Percentiles rank a stretch among this genome's conserved stretches.
Conservation (phyloP, 2,888 invertebrate genomes). For the Bugulina stolonifera region DNA sequence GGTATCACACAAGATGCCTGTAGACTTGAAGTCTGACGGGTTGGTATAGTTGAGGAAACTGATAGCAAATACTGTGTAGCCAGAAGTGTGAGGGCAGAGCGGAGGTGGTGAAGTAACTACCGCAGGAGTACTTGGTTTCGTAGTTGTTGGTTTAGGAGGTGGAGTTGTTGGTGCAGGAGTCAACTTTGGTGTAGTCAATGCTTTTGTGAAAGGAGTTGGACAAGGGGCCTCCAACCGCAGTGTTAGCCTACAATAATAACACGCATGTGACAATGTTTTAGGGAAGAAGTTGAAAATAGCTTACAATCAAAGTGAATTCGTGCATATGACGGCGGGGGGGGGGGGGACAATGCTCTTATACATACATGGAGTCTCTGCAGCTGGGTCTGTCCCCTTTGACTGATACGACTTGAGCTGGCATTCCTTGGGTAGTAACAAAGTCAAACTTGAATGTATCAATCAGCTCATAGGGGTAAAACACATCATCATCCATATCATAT, state of each 20-base stretch:
- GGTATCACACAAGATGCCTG: slow-evolving; percentile 8
- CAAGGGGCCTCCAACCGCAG: slow-evolving; percentile 2
- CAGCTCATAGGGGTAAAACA: neutral
- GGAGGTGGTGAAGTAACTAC: neutral
- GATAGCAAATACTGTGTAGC: slow-evolving; percentile 15
- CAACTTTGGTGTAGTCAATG: neutral
- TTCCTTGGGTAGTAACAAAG: neutral
- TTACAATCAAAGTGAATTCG: too few relatives aligned
- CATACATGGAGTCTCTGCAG: neutral
- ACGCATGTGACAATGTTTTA: too few relatives aligned
- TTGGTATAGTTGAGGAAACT: slow-evolving; percentile 22
- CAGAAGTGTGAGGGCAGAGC: neutral
- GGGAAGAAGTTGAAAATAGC: too few relatives aligned
- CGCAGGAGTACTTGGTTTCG: neutral
- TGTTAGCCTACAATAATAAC: neutral
- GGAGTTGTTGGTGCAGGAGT: neutral
- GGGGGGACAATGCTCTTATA: too few relatives aligned
- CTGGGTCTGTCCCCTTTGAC: neutral
- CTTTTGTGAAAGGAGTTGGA: neutral
- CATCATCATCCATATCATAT: slow-evolving; percentile 22
- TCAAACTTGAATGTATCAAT: slow-evolving; percentile 19
- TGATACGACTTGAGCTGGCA: neutral
- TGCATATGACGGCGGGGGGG: too few relatives aligned
- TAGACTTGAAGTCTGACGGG: slow-evolving; percentile 24
- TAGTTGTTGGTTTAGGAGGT: neutral